Evolutionary conservation across 2,888 invertebrate genomes (phyloP), one percentile per base, ranked within the genome.

Genomic region (Drosophila demipolita): DNA sequence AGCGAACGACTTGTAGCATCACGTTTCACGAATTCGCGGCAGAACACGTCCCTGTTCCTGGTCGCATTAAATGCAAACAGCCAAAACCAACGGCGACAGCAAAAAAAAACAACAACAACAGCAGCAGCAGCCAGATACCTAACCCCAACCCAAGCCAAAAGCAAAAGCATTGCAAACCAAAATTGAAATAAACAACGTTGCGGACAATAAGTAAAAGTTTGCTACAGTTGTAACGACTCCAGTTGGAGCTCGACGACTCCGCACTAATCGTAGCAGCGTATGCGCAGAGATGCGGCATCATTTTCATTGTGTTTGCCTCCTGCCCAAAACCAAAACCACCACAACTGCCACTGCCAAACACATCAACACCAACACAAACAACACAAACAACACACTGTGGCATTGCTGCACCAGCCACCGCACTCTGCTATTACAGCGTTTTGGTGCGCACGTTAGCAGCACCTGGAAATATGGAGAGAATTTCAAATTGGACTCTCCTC

Each of bases 11-110:
- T 87, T 86, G 80, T 82, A 84, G 90, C 87, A 90, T 87, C 87
- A 87, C 87, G 90, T 87, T 87, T 87, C 87, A 87, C 87, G 87
- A 87, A 90, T 89, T 87, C 90, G 85, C 89, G 85, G 87, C 87
- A 85, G 82, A 87, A 87, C 88, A 85, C 86, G 88, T 84, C 82
- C 77, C 82, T 80, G 68, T 79, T 82, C 69, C 82, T 76, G 79
- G 87, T 67, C 85, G 78, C 84, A 84, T 87, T 84, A 83, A 84
- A 84, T 83, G 83, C 87, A 84, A 85, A 87, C 84, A 79, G 78
- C 60, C 75, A 78, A 78, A 75, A 68, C 72, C 67, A 36, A 53
- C 64, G 54, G 66, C 74, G 59, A 54, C 65, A 62, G 57, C 65
- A 65, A 26, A 59, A 59, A 49, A 58, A 58, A 58, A 35, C 38